Evolutionary conservation across 2,113 vertebrate species (phyloP).

Genomic region (Noturus placidus): DNA sequence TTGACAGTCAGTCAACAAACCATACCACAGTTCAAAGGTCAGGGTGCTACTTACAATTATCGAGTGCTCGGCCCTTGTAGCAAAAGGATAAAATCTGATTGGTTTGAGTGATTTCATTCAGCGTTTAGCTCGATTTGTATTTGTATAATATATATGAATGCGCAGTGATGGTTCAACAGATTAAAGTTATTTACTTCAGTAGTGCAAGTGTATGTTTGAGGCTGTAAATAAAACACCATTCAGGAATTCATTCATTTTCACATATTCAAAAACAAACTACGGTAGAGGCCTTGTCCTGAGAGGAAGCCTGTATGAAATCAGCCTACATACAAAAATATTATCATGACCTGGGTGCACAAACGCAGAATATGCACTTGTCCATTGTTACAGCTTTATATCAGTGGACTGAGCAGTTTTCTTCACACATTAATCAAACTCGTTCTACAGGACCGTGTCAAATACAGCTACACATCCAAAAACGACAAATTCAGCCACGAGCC

Average conservation of each 20-base stretch:
- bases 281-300: background rate
- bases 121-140: background rate
- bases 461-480: background rate
- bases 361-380: background rate
- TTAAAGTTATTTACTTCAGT: background rate
- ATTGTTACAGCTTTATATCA: background rate
- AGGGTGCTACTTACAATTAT: constrained; percentile 19
- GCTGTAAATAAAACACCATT: background rate
- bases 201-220: background rate
- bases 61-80: background rate
- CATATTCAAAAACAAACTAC: background rate
- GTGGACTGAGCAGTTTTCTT: background rate
- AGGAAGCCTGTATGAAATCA: background rate
- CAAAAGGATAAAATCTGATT: constrained; percentile 7
- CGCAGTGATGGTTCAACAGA: background rate
- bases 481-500: constrained; percentile 15
- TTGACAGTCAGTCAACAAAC: constrained; percentile 17
- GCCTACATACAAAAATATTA: background rate
- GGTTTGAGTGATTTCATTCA: background rate
- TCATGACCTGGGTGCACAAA: background rate
- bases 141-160: background rate
- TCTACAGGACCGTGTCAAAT: background rate
- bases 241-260: background rate
- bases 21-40: background rate
- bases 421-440: background rate